Evolutionary conservation across 1,140 invertebrate genomes (phyloP), one percentile per base, ranked within the genome.

Genomic region (Chelonus insularis): DNA sequence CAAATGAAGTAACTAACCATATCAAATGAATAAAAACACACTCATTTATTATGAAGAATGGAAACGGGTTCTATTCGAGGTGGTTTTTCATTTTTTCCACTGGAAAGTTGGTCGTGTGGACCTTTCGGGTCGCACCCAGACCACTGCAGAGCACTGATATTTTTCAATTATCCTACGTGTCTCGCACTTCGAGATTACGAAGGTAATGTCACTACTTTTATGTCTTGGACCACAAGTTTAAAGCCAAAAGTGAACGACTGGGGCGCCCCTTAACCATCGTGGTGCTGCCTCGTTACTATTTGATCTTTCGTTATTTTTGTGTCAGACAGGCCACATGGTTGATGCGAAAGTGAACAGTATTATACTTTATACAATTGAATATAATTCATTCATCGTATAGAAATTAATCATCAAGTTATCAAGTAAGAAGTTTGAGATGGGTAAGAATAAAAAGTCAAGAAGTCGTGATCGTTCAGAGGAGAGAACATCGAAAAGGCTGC

Each of bases 151-250:
- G n/a, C n/a, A n/a, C n/a, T n/a, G n/a, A n/a, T n/a, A n/a, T n/a
- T n/a, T n/a, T n/a, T n/a, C n/a, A n/a, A 29, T 29, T 29, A 29
- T 29, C 25, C 25, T 54, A 36, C 51, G 51, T 54, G 12, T 54
- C 29, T 54, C 51, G 51, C 51, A 36, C 51, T 54, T 54, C 51
- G 51, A 54, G 51, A 54, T 54, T 54, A 36, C 14, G 51, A 54
- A 54, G 51, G 51, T 54, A 54, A 29, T 54, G 12, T 37, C 51
- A 11, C 51, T 54, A 54, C 51, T 54, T 37, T 14, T 29, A 54
- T 54, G 51, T 54, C 32, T 37, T 37, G 18, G 32, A 54, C 51
- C 51, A 39, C 51, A 54, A 54, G 51, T 54, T 54, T 12, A 54
- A 23, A 54, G 32, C 51, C 18, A 36, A 54, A 36, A 54, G 23